A percentile compares a stretch with the other conserved stretches of the same genome.
phyloP scores from a whole-genome alignment of 2,888 invertebrate genomes.

The Acleris laterana region DNA sequence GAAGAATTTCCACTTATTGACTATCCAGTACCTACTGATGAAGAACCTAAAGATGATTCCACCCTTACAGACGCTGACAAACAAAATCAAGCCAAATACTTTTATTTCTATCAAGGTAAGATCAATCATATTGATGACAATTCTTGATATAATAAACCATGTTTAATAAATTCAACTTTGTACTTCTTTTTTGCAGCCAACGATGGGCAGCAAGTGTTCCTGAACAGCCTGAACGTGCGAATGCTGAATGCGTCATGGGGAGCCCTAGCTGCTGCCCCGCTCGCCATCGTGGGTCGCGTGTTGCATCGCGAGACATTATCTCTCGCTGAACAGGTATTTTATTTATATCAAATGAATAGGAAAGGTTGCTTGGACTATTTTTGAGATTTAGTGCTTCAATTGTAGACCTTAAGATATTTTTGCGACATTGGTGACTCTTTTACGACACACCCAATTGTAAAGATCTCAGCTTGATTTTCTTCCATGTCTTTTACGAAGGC shows the following conservation, averaged over 20 bases:
- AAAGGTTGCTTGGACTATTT: too few species aligned
- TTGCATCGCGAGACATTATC: constrained; percentile 94
- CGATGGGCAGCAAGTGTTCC: constrained; percentile 96
- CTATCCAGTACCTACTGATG: constrained; percentile 44
- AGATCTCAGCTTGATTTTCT: too few species aligned
- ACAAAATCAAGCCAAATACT: constrained; percentile 83
- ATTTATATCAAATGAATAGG: neutral
- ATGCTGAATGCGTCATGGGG: constrained; percentile 95
- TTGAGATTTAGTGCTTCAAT: too few species aligned
- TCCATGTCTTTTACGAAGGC: too few species aligned
- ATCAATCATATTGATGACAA: too few species aligned
- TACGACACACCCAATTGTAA: too few species aligned
- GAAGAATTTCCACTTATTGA: constrained; percentile 68
- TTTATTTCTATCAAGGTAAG: constrained; percentile 93
- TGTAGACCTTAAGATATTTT: too few species aligned
- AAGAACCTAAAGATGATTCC: constrained; percentile 50
- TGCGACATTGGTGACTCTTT: too few species aligned
- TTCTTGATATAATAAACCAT: too few species aligned
- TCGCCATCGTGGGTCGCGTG: constrained; percentile 88
- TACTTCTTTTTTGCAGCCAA: constrained; percentile 82
- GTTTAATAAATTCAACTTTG: too few species aligned
- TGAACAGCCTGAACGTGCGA: constrained; percentile 95
- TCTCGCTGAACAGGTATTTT: constrained; percentile 86
- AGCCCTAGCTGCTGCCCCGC: constrained; percentile 90
- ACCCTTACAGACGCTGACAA: constrained; percentile 65